Conservation (phyloP, 2,888 invertebrate species). For the Drosophila mayaguana region DNA sequence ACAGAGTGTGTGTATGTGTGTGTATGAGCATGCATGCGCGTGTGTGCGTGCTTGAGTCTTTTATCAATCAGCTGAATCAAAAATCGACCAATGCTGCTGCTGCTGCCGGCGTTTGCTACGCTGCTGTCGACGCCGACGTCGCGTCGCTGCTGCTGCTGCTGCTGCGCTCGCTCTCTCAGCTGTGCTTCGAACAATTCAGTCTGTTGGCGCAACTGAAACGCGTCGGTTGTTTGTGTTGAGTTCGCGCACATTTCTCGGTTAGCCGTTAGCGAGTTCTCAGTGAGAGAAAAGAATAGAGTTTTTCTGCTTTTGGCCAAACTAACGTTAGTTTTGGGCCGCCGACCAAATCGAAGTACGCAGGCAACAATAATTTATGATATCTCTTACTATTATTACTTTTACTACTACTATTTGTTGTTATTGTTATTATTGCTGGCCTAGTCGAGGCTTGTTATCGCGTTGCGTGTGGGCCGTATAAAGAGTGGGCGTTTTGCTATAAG, state of each 20-base stretch:
- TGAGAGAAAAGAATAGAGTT: conserved; percentile 11
- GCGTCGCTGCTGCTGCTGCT: conserved; percentile 19
- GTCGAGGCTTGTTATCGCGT: conserved; percentile 43
- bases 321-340: conserved; percentile 50
- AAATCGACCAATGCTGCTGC: conserved; percentile 20
- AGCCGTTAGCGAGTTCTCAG: conserved; percentile 49
- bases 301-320: conserved; percentile 56
- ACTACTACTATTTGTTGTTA: conserved; percentile 18
- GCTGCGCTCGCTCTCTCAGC: conserved; percentile 43
- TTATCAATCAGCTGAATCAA: conserved; percentile 36
- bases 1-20: background rate
- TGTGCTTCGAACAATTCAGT: conserved; percentile 56
- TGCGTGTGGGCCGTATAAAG: conserved; percentile 43
- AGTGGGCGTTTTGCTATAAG: conserved; percentile 59
- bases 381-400: conserved; percentile 30
- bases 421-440: conserved; percentile 24
- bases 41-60: conserved; percentile 1
- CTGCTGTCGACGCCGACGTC: conserved; percentile 2
- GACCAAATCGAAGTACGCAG: conserved; percentile 64
- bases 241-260: conserved; percentile 35
- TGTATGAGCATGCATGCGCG: background rate
- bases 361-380: conserved; percentile 39
- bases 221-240: conserved; percentile 65
- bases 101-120: conserved; percentile 19
- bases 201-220: conserved; percentile 73